Base-by-base conservation (phyloP, 92 coral and sea anemone genomes). In the Paragorgia papillata region DNA sequence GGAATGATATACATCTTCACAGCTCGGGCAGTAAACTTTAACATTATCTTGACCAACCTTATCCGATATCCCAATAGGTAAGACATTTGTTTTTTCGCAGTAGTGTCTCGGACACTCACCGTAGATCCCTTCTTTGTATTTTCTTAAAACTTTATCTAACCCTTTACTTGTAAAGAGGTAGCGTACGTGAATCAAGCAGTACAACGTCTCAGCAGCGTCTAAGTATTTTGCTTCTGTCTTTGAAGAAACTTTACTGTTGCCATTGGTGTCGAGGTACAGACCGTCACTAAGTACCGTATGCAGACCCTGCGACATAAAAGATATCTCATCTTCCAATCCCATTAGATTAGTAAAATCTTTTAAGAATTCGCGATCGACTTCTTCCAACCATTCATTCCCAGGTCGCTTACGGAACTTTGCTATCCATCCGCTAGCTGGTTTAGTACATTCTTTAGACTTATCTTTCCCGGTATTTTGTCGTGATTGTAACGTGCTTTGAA, bases 341-440 rank as follows among this genome's bases (percentile, higher is more conserved):
- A 89, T 85, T 28, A 91, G 85, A 57, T 91, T 91, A 2, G 97
- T 87, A 76, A 68, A 88, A 35, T 91, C 97, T 49, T 76, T 79
- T 40, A 84, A 56, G 73, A 89, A 91, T 29, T 91, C 97, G 61
- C 83, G 85, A 55, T 91, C 97, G 18, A 91, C 88, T 76, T 91
- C 97, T 69, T 92, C 90, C 48, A 91, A 89, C 65, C 85, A 89
- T 64, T 91, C 97, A 61, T 91, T 86, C 7, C 97, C 97, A 19
- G 87, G 87, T 65, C 88, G 85, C 27, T 92, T 89, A 66, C 93
- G 85, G 79, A 91, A 91, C 24, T 87, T 87, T 76, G 82, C 90
- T 49, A 91, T 84, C 97, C 97, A 91, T 21, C 85, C 91, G 9
- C 82, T 84, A 0, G 85, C 62, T 32, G 84, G 75, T 8, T 62